Evolutionary conservation across 2,797 vertebrate genomes (phyloP).

Genomic region (Lepilemur ruficaudatus): DNA sequence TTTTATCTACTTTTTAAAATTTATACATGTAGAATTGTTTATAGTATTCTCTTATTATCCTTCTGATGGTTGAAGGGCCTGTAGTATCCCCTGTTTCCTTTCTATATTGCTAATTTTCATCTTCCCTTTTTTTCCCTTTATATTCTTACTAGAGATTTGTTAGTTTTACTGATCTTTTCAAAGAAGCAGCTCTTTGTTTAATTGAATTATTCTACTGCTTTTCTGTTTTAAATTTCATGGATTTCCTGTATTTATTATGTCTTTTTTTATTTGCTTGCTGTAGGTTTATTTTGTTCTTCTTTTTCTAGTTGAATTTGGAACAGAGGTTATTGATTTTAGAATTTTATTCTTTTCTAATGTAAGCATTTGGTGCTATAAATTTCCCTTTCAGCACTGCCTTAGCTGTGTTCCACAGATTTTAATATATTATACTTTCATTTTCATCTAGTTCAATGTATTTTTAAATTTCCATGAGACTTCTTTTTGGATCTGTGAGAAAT

Average conservation of each 20-base stretch:
- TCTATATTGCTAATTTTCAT: background rate
- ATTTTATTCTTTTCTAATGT: conserved; percentile 25
- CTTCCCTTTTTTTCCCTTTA: background rate
- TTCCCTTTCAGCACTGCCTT: background rate
- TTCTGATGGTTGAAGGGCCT: background rate
- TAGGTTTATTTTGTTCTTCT: background rate
- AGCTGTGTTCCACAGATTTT: background rate
- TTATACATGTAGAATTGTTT: background rate
- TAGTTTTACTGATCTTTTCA: conserved; percentile 15
- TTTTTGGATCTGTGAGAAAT: background rate
- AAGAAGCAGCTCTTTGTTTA: background rate
- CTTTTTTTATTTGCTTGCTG: background rate
- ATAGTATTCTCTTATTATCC: background rate
- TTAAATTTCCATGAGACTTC: background rate
- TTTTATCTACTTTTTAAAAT: background rate
- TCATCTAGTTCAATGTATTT: background rate
- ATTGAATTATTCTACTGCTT: background rate
- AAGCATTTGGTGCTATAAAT: background rate
- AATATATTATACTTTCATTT: background rate
- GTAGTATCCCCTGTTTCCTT: background rate
- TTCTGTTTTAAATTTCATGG: background rate
- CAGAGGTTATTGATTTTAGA: background rate
- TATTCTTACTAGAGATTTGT: background rate
- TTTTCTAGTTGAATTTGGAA: background rate
- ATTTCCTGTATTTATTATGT: background rate